Evolutionary conservation across 2,113 vertebrate genomes (phyloP).

Genomic region (Lophotis ruficrista): DNA sequence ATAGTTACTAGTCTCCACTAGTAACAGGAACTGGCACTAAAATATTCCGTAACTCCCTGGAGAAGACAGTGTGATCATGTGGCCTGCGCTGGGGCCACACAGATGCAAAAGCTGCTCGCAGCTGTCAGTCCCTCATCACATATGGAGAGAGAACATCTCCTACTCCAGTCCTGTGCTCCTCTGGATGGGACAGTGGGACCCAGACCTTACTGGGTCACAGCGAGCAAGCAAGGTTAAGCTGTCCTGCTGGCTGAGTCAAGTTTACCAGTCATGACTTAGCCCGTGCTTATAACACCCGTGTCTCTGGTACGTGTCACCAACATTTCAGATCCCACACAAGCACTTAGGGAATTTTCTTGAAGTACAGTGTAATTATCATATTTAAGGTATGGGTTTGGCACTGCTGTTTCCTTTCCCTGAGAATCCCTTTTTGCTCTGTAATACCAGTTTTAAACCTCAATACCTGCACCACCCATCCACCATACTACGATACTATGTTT

Average conservation of each 20-base stretch:
- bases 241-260: neutral
- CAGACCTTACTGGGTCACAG: neutral
- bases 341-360: neutral
- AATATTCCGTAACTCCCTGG: neutral
- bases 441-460: neutral
- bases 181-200: neutral
- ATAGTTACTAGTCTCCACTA: neutral
- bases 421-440: neutral
- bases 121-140: neutral
- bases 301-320: neutral
- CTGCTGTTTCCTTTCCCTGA: neutral
- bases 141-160: accelerated
- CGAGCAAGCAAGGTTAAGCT: neutral
- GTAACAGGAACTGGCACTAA: slow-evolving; percentile 31
- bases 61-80: neutral
- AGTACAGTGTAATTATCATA: neutral
- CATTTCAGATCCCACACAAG: neutral
- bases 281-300: neutral
- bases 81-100: neutral
- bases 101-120: neutral
- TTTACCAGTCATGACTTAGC: neutral
- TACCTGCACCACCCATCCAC: neutral
- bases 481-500: neutral
- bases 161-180: neutral
- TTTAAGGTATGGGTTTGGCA: neutral